Conservation (phyloP, 2,797 vertebrate genomes). For the Tympanoctomys barrerae region DNA sequence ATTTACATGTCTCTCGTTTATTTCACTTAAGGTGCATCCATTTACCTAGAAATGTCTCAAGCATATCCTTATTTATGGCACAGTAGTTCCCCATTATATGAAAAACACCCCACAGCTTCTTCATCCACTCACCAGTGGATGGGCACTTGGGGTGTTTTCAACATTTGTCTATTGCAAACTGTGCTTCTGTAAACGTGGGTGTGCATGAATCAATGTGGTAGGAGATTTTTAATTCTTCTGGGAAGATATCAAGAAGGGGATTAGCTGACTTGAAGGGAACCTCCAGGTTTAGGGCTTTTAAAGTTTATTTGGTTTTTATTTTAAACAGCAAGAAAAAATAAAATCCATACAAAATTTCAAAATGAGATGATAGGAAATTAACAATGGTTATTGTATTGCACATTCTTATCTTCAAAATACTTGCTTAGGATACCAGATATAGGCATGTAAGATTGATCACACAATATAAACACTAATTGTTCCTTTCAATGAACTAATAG, state of each 20-base stretch:
- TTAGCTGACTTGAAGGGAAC: neutral
- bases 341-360: too few relatives aligned
- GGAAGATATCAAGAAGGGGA: neutral
- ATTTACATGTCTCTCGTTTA: neutral
- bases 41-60: neutral
- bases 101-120: neutral
- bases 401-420: too few relatives aligned
- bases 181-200: neutral
- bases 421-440: too few relatives aligned
- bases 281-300: neutral
- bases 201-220: neutral
- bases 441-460: too few relatives aligned
- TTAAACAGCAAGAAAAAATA: too few relatives aligned
- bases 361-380: too few relatives aligned
- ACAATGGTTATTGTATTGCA: too few relatives aligned
- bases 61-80: neutral
- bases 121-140: neutral
- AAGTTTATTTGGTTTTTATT: too few relatives aligned
- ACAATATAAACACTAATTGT: too few relatives aligned
- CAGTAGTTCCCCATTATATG: neutral
- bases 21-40: neutral
- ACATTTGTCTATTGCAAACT: neutral
- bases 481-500: too few relatives aligned
- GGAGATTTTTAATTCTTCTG: neutral
- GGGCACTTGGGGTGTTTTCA: neutral